Conservation (phyloP, 2,113 vertebrate species). For the Percopsis transmontana region DNA sequence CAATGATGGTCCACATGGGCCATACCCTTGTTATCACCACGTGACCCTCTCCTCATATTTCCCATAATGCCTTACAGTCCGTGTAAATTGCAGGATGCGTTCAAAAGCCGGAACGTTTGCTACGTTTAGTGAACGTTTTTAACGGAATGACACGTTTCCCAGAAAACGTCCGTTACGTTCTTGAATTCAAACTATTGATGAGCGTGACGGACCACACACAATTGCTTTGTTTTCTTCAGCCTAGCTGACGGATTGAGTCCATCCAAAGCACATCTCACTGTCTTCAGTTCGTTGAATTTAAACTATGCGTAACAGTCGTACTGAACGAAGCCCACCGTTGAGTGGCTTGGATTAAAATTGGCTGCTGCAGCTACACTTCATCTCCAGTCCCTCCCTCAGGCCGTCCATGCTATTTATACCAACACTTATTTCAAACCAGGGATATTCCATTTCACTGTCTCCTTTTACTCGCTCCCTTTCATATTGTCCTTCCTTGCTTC, state of each 20-base stretch:
- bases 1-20: neutral
- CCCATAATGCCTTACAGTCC: neutral
- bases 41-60: constrained; percentile 6
- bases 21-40: constrained; percentile 5
- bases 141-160: too few relatives aligned
- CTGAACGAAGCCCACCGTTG: too few relatives aligned
- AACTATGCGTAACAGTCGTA: too few relatives aligned
- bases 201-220: too few relatives aligned
- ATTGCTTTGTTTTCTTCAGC: too few relatives aligned
- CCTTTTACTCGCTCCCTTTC: constrained; percentile 9
- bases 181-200: too few relatives aligned
- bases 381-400: constrained; percentile 16
- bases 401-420: constrained; percentile 72
- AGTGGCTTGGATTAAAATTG: neutral
- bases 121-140: too few relatives aligned
- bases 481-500: constrained; percentile 20
- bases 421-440: constrained; percentile 32
- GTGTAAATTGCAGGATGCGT: neutral
- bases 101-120: too few relatives aligned
- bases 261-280: too few relatives aligned
- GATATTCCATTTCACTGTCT: constrained; percentile 38
- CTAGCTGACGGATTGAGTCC: too few relatives aligned
- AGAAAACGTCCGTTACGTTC: too few relatives aligned
- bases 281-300: too few relatives aligned
- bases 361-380: neutral